Evolutionary conservation across 2,797 vertebrate genomes (phyloP).

Genomic region (Molossus alvarezi): DNA sequence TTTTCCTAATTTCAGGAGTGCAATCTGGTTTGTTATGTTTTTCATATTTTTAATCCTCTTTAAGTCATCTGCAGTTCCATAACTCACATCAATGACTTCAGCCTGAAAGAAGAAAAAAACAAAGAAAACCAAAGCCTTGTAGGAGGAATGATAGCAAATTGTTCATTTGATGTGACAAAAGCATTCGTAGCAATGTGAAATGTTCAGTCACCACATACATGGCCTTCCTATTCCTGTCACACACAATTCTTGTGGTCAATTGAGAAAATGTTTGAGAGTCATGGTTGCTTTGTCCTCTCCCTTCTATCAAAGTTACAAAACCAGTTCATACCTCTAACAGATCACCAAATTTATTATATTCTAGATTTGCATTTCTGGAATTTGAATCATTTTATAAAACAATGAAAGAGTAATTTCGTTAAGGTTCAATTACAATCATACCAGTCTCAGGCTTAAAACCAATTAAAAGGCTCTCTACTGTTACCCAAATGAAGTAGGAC

Average conservation of each 20-base stretch:
- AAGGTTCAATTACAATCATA: background rate
- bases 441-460: background rate
- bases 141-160: background rate
- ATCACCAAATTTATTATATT: background rate
- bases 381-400: background rate
- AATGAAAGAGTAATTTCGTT: constrained; percentile 19
- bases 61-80: constrained; percentile 93
- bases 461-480: background rate
- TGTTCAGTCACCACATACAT: background rate
- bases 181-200: rapidly evolving
- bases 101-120: constrained; percentile 89
- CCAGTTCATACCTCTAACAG: background rate
- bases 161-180: background rate
- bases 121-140: constrained; percentile 47
- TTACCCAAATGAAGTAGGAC: background rate
- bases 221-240: background rate
- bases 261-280: background rate
- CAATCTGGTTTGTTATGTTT: constrained; percentile 94
- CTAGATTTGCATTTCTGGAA: background rate
- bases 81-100: constrained; percentile 95
- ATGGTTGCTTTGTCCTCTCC: background rate
- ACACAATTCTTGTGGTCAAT: background rate
- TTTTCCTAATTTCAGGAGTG: constrained; percentile 95
- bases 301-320: background rate
- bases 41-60: constrained; percentile 88